phyloP scores from a whole-genome alignment of 2,797 vertebrate genomes.

The Anguilla obscura region DNA sequence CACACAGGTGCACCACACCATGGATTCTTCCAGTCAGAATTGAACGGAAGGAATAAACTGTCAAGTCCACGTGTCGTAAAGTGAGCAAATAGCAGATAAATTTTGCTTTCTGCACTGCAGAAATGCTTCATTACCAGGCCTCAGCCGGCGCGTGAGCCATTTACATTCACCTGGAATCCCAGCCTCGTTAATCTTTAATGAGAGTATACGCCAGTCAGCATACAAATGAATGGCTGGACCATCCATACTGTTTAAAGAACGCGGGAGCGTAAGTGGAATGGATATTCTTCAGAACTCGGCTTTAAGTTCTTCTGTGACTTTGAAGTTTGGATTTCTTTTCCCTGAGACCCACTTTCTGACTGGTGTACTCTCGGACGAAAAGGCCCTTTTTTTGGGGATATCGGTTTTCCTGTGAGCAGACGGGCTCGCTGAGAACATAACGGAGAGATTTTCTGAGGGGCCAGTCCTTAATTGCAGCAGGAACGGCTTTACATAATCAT shows the following conservation, averaged over 20 bases:
- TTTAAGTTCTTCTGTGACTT: slow-evolving; percentile 5
- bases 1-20: neutral
- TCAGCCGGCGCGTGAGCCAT: slow-evolving; percentile 11
- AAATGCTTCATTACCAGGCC: slow-evolving; percentile 25
- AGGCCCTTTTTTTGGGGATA: neutral
- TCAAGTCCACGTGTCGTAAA: slow-evolving; percentile 6
- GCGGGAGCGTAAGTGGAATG: slow-evolving; percentile 19
- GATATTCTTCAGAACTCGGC: neutral
- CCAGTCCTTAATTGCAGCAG: neutral
- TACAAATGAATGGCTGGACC: slow-evolving; percentile 25
- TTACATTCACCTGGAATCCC: slow-evolving; percentile 28
- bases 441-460: slow-evolving; percentile 1
- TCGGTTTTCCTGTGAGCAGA: neutral
- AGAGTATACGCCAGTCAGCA: slow-evolving; percentile 14
- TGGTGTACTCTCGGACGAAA: neutral
- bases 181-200: slow-evolving; percentile 34
- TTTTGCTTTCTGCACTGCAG: neutral
- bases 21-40: neutral
- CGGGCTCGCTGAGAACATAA: neutral
- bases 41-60: neutral
- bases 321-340: slow-evolving; percentile 24
- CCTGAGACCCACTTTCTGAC: neutral
- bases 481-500: neutral
- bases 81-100: slow-evolving; percentile 14
- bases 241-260: slow-evolving; percentile 17